Conservation (phyloP, 2,888 invertebrate genomes). For the Masnerella sp. region DNA sequence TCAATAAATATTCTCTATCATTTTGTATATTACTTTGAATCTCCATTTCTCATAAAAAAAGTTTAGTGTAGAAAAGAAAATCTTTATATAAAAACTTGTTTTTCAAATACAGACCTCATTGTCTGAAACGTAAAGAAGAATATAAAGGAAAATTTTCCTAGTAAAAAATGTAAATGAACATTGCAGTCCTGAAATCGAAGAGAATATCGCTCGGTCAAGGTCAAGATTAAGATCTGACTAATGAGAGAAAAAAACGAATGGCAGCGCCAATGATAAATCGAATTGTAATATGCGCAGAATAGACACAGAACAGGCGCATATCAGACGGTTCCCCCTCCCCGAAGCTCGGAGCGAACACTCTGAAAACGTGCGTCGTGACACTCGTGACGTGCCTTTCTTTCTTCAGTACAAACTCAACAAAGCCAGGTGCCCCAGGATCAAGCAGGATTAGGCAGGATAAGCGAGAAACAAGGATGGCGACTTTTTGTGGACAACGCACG, state of each 20-base stretch:
- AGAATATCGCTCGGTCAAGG: constrained; percentile 33
- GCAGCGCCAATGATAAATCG: constrained; percentile 15
- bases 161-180: constrained; percentile 4
- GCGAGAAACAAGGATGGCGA: constrained; percentile 63
- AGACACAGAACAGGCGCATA: no score
- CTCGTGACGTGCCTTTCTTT: constrained; percentile 35
- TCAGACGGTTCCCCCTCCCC: constrained; percentile 22
- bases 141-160: no score
- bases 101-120: no score
- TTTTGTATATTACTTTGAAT: no score
- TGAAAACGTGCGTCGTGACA: constrained; percentile 21
- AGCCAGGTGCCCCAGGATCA: no score
- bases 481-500: constrained; percentile 62
- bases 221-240: constrained; percentile 24
- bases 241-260: background rate
- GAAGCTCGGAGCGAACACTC: constrained; percentile 6
- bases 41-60: no score
- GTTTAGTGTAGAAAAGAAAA: no score
- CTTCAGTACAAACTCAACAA: constrained; percentile 34
- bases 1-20: no score
- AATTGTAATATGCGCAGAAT: constrained; percentile 17
- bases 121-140: no score
- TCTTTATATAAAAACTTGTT: no score
- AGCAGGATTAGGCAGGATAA: no score
- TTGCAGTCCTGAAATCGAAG: background rate